Base-by-base conservation (phyloP, 2,888 invertebrate species). In the Neria commutata region DNA sequence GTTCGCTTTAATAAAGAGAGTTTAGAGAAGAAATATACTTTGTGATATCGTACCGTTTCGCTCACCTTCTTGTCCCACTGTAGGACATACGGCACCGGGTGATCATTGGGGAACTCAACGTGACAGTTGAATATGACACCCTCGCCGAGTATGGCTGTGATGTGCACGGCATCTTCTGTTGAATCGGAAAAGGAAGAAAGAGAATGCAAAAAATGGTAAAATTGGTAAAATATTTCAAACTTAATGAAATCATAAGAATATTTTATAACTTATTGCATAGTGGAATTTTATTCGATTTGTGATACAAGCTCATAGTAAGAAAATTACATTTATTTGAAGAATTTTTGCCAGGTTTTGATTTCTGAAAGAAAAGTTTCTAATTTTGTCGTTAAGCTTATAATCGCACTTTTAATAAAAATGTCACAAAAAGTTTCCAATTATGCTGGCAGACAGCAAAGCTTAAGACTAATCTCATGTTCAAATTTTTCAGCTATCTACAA, bases 11-110 rank as follows among this genome's bases (percentile, higher is more conserved):
- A 74, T 81, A 80, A 82, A 83, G 82, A 85, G 84, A 85, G 84
- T 83, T 83, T 84, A 82, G 81, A 81, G 81, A 81, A 83, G 83
- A 81, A 77, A 77, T 75, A 72, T 73, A 73, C 70, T 78, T 80
- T 85, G 78, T 80, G 80, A 86, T 88, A 90, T 89, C 92, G 90
- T 92, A 92, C 92, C 92, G 91, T 91, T 87, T 92, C 91, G 91
- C 92, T 91, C 92, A 94, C 94, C 92, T 95, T 94, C 91, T 96
- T 97, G 90, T 94, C 94, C 97, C 97, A 98, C 88, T 95, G 95
- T 84, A 97, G 91, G 86, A 97, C 95, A 87, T 95, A 95, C 85
- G 95, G 94, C 86, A 95, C 94, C 81, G 94, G 92, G 85, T 93
- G 91, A 85, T 94, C 92, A 84, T 94, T 92, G 83, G 95, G 94